Base-by-base conservation (phyloP, 2,888 invertebrate genomes). In the Proisotoma minuta region DNA sequence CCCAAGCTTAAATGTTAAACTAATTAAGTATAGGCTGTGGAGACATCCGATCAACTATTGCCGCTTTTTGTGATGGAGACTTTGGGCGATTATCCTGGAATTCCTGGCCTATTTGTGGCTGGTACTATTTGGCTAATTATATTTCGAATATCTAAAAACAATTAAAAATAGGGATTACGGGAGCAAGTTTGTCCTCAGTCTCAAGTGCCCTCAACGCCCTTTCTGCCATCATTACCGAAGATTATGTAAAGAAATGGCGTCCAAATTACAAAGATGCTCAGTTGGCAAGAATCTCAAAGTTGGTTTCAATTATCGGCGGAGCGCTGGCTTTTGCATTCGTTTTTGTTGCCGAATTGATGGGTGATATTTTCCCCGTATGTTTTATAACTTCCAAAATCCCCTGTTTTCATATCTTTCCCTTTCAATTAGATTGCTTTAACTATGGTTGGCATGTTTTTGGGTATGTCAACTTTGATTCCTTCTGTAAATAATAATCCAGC, bases 161-260 rank as follows among this genome's bases (percentile, higher is more conserved):
- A 34, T 34, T 34, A 10, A 15, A 10, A 10, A 15, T 15, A 34
- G 34, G 50, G 8, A 50, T 50, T 50, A 50, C 50, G 5, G 20
- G 50, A 18, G 50, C 50, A 8, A 50, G 50, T 22, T 23, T 50
- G 26, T 22, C 22, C 24, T 23, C 50, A 23, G 20, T 50, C 4
- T 50, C 50, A 24, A 50, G 50, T 50, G 50, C 23, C 3, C n/a
- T 50, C 8, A 50, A 18, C 8, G 50, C 50, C 5, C 50, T 50
- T 8, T 18, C 50, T 5, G 20, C 50, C 5, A 50, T 50, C 12
- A 24, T 50, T 8, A 50, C 50, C 8, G 20, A 50, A 5, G 50
- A 50, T 24, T 50, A 50, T n/a, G 50, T 50, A 20, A 50, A 50
- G n/a, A 50, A 50, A 50, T 24, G 20, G 24, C 4, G 50, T 5